A percentile compares a stretch with the other conserved stretches of the same genome.
Conservation (phyloP, 2,113 vertebrate genomes). For the Tor tambroides region DNA sequence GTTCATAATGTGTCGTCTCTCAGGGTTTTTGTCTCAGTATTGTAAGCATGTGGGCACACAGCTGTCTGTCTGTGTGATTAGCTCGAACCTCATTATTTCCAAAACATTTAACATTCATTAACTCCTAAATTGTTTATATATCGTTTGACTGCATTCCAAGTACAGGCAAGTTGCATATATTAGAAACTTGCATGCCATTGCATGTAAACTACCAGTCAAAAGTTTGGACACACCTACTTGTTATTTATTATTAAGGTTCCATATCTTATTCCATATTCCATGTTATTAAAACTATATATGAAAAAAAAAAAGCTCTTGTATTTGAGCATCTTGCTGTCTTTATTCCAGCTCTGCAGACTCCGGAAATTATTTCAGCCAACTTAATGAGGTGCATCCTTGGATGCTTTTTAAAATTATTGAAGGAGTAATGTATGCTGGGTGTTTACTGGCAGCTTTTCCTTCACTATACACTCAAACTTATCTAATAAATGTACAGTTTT, state of each 20-base stretch:
- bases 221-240: neutral
- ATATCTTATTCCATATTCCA: neutral
- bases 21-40: constrained; percentile 23
- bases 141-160: neutral
- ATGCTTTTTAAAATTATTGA: neutral
- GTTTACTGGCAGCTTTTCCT: neutral
- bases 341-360: neutral
- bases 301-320: neutral
- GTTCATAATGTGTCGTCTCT: neutral
- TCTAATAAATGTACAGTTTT: neutral
- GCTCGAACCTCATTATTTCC: constrained; percentile 31
- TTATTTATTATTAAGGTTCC: neutral
- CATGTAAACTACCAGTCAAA: neutral
- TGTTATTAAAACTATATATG: neutral
- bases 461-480: neutral
- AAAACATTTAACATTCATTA: constrained; percentile 43
- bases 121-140: constrained; percentile 13
- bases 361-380: neutral
- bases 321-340: neutral
- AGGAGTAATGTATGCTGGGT: neutral
- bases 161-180: neutral
- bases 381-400: neutral
- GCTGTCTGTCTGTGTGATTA: constrained; percentile 38
- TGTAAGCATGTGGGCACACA: constrained; percentile 7
- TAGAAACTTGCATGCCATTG: neutral